Base-by-base conservation (phyloP, 2,888 invertebrate species). In the Parasteatoda lunata region DNA sequence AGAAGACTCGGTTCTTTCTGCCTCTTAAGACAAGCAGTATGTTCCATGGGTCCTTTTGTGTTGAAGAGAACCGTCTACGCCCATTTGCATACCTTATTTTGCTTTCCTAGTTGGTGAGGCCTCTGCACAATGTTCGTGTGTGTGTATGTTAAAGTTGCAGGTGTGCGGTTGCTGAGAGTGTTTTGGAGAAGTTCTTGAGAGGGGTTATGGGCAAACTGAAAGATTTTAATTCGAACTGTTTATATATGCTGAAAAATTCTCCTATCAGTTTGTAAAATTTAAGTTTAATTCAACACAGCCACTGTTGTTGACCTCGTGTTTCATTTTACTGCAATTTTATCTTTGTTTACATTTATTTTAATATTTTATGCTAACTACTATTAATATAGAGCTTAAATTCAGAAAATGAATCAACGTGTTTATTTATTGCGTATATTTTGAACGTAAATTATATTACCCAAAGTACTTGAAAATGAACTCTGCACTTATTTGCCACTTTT, bases 81-180 rank as follows among this genome's bases (percentile, higher is more conserved):
- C 59, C 68, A 75, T 81, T 75, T 75, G 73, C 69, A 81, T 81
- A 75, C 81, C 52, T 80, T 80, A 81, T 75, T 81, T 81, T 75
- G 59, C 66, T 52, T 73, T 59, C 68, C 68, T 48, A 59, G 59
- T 59, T 45, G 73, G 65, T 66, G 49, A 73, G 15, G 72, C 73
- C 73, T 54, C 51, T 45, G 54, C 73, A 47, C 51, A 45, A 13
- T 11, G 76, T 47, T 7, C 48, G 11, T 13, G 47, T 45, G 69
- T 66, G 15, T 30, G 51, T 51, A 73, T 66, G 66, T 30, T 68
- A 30, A 48, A 6, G 66, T 59, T 59, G 66, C 45, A 77, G 77
- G 72, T 80, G 73, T 51, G 72, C 11, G 30, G 11, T 13, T 11
- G 49, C 15, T 51, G 15, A 51, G 66, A 45, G 54, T 54, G 69